Evolutionary conservation across 1,140 invertebrate genomes (phyloP), one percentile per base, ranked within the genome.

Genomic region (Gryllus bimaculatus): DNA sequence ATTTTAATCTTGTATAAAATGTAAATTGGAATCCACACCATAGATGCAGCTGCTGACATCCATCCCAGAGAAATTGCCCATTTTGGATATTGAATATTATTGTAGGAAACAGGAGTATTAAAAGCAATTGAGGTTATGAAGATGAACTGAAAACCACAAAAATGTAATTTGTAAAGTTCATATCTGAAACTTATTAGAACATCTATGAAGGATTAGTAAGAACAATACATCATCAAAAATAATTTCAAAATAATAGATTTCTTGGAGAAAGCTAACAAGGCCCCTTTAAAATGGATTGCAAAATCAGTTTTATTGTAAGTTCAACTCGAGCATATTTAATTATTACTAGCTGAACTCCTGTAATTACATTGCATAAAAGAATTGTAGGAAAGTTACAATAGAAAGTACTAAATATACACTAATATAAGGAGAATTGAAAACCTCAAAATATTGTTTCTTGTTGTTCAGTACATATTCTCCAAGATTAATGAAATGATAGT

Each of bases 31-130:
- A 92, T 90, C 79, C 87, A 90, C 0, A 89, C 79, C 79, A 92
- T 87, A 7, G 91, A 92, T 8, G 87, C 83, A 6, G 86, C 81
- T 54, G 90, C 91, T 13, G 90, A 88, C 6, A 84, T 79, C 91
- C 92, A 93, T n/a, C 92, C 92, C 18, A 92, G 76, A 0, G 78
- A 81, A 18, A 89, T 84, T 0, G 90, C 89, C 92, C 92, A 93
- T 12, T 82, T 75, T 0, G 92, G 92, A 82, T 90, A 92, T 0
- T 77, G 76, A 48, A 89, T 86, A 7, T 84, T 85, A 78, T 90
- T 89, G 79, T 91, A 90, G 8, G 86, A 88, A 39, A 91, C 83
- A 39, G 86, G 85, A 4, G 88, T 86, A 78, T 90, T 89, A 81
- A 89, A 89, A 47, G 89, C 79, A 47, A 90, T 86, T 48, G 88